Evolutionary conservation across 2,888 invertebrate species (phyloP).

Genomic region (Nemotelus nigrinus): DNA sequence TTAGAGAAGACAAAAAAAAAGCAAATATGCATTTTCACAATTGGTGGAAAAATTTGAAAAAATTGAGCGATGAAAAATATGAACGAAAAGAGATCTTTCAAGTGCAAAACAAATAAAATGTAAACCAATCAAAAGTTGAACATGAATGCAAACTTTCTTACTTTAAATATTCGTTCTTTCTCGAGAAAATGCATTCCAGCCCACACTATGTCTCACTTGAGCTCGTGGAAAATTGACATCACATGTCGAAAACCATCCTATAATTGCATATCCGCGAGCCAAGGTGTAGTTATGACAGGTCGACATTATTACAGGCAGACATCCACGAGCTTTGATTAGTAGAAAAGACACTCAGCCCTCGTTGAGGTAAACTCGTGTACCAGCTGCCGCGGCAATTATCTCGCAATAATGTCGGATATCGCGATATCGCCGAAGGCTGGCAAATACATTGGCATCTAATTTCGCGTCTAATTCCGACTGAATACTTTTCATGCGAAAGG

Average conservation of each 20-base stretch:
- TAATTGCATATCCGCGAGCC: conserved; percentile 31
- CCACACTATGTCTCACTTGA: too few relatives aligned
- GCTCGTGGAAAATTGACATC: not conserved
- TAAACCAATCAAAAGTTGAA: too few relatives aligned
- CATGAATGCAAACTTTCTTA: too few relatives aligned
- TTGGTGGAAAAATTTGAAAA: too few relatives aligned
- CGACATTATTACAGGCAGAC: conserved; percentile 5
- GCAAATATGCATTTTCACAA: too few relatives aligned
- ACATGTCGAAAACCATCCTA: conserved; percentile 6
- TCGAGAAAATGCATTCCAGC: too few relatives aligned
- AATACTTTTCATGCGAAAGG: conserved; percentile 45
- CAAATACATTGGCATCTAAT: conserved; percentile 49
- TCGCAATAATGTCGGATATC: conserved; percentile 45
- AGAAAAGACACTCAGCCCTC: conserved; percentile 26
- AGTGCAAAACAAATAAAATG: too few relatives aligned
- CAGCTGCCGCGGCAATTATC: conserved; percentile 49
- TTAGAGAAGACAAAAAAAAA: too few relatives aligned
- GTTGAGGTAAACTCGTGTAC: conserved; percentile 4
- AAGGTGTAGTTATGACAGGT: not conserved
- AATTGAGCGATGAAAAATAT: too few relatives aligned
- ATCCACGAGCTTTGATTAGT: not conserved
- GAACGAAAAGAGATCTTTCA: too few relatives aligned
- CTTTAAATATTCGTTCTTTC: too few relatives aligned
- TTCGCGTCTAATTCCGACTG: conserved; percentile 45
- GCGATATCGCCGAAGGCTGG: conserved; percentile 36